These are phyloP conservation scores for Trissolcus japonicus DNA, from an alignment of 2,888 invertebrate genomes.

Conservation along the genomic window DNA sequence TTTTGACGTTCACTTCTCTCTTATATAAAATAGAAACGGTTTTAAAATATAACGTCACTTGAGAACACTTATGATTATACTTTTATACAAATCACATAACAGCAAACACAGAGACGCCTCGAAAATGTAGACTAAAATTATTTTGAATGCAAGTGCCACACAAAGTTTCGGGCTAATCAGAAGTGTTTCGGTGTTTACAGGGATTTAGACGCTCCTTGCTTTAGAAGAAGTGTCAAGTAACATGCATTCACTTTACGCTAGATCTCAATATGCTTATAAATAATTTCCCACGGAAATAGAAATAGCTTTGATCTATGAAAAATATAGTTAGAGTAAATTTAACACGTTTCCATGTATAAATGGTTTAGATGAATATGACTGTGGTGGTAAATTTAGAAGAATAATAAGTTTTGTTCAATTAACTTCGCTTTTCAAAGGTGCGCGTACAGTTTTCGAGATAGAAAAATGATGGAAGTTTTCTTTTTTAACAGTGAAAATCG, in stretches of 20 bases:
- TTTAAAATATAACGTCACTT: conserved; percentile 12
- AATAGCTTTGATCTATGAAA: too few relatives aligned
- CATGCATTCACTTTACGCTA: conserved; percentile 5
- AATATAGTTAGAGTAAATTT: too few relatives aligned
- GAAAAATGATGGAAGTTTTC: background rate
- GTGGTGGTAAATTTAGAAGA: too few relatives aligned
- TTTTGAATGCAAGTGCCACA: too few relatives aligned
- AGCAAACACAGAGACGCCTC: too few relatives aligned
- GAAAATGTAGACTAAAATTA: too few relatives aligned
- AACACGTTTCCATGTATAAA: too few relatives aligned
- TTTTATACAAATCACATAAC: background rate
- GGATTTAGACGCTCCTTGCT: conserved; percentile 6
- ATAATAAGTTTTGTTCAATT: too few relatives aligned
- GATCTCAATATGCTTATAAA: conserved; percentile 2
- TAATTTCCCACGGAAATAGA: background rate
- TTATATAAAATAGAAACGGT: conserved; percentile 1
- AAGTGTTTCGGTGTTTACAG: too few relatives aligned
- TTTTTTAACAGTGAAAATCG: background rate
- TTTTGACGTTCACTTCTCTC: background rate
- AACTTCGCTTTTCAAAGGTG: too few relatives aligned
- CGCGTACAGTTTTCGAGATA: background rate
- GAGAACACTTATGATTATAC: conserved; percentile 10
- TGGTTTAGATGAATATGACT: too few relatives aligned
- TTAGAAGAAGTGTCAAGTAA: conserved; percentile 34
- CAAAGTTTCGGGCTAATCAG: too few relatives aligned